These are phyloP conservation scores for Liposcelis brunnea DNA, from an alignment of 2,888 invertebrate genomes.

Conservation along the genomic window DNA sequence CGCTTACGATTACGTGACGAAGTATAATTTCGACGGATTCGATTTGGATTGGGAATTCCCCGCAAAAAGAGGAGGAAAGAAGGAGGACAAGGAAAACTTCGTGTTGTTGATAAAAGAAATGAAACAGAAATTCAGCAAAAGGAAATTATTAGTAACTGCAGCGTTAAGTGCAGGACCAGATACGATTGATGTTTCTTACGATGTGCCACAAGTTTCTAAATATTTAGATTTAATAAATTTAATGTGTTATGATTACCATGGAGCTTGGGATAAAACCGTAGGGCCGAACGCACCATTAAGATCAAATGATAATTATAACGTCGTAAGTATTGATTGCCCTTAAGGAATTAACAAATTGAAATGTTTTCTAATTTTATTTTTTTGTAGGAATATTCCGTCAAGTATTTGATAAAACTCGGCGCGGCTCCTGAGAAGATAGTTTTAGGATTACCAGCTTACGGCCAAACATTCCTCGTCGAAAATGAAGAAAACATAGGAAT, in stretches of 20 bases:
- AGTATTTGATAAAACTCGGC: constrained; percentile 54
- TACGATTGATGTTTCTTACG: constrained; percentile 60
- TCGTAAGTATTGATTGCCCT: constrained; percentile 41
- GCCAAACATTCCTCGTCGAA: constrained; percentile 50
- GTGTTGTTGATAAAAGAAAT: constrained; percentile 60
- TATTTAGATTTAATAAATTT: constrained; percentile 28
- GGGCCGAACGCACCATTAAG: constrained; percentile 64
- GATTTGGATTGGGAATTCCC: constrained; percentile 81
- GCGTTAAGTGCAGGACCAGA: constrained; percentile 63
- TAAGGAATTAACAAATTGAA: not conserved
- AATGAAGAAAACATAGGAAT: constrained; percentile 28
- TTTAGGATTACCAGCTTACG: constrained; percentile 68
- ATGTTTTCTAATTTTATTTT: constrained; percentile 5
- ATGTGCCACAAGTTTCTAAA: constrained; percentile 43
- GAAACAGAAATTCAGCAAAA: constrained; percentile 46
- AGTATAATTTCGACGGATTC: constrained; percentile 55
- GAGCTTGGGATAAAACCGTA: constrained; percentile 58
- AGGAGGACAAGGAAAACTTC: constrained; percentile 60
- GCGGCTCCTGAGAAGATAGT: constrained; percentile 61
- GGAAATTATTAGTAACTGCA: constrained; percentile 55
- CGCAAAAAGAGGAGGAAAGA: constrained; percentile 50
- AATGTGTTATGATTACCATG: constrained; percentile 61
- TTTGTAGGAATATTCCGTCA: constrained; percentile 51
- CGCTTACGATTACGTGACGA: constrained; percentile 47
- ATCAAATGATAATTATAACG: constrained; percentile 41